phyloP scores from a whole-genome alignment of 2,888 invertebrate species.

The Catocala fraxini region DNA sequence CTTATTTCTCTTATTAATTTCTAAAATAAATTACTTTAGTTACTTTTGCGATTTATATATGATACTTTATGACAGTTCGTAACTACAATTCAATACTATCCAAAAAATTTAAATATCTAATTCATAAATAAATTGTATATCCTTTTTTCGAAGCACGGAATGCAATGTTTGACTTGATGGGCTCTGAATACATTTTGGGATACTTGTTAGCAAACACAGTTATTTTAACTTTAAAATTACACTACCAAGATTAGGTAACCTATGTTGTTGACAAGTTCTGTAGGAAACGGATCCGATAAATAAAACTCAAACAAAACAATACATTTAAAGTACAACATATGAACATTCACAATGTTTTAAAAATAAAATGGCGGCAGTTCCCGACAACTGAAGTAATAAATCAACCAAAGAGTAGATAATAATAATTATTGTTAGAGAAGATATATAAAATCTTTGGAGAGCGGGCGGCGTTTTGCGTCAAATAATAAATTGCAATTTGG shows the following conservation, averaged over 20 bases:
- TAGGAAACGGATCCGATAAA: too few relatives aligned
- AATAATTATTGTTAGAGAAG: constrained; percentile 55
- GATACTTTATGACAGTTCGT: background rate
- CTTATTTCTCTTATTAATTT: background rate
- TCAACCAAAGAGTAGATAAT: constrained; percentile 51
- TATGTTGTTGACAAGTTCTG: too few relatives aligned
- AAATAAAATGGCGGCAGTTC: constrained; percentile 25
- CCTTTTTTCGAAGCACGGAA: too few relatives aligned
- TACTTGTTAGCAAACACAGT: too few relatives aligned
- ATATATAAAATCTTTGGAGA: constrained; percentile 55
- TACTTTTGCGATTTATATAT: too few relatives aligned
- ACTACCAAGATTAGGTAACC: too few relatives aligned
- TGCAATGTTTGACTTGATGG: too few relatives aligned
- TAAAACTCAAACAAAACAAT: constrained; percentile 11
- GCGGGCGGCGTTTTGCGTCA: constrained; percentile 64
- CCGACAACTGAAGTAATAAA: constrained; percentile 47
- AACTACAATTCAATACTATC: constrained; percentile 23
- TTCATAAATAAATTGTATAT: too few relatives aligned
- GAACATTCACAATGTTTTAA: constrained; percentile 27
- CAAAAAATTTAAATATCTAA: constrained; percentile 23
- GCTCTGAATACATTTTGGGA: too few relatives aligned
- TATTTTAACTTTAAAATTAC: too few relatives aligned
- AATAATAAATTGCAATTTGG: constrained; percentile 73
- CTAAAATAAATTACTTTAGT: too few relatives aligned
- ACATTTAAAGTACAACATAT: background rate